These are phyloP conservation scores for Burhinus bistriatus DNA, from an alignment of 2,113 vertebrate genomes.

Conservation along the genomic window DNA sequence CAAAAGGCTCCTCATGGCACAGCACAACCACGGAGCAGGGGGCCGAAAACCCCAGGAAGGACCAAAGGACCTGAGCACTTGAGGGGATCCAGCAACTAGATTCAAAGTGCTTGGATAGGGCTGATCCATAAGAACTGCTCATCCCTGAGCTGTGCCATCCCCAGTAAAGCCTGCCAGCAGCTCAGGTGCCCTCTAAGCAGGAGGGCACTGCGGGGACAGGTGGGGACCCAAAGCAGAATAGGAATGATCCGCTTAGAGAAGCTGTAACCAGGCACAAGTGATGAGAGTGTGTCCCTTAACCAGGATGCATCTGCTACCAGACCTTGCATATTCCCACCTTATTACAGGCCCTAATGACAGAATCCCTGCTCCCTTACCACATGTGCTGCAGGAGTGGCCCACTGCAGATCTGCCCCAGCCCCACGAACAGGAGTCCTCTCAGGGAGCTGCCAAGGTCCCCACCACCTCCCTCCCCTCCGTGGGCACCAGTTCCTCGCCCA, in stretches of 20 bases:
- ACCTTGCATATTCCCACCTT: not conserved
- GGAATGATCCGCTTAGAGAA: not conserved
- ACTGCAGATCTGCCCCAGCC: not conserved
- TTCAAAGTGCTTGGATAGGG: not conserved
- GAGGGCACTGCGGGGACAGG: not conserved
- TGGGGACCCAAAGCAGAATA: not conserved
- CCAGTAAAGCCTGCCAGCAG: not conserved
- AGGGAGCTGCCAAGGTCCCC: not conserved
- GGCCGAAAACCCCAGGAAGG: not conserved
- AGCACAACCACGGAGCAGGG: not conserved
- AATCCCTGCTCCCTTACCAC: not conserved
- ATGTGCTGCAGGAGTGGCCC: rapidly evolving
- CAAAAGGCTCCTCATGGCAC: not conserved
- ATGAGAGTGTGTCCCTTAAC: not conserved
- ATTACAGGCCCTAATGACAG: rapidly evolving
- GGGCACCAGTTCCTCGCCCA: not conserved
- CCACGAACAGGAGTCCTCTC: rapidly evolving
- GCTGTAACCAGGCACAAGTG: not conserved
- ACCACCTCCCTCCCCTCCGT: rapidly evolving
- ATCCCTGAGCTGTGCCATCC: not conserved
- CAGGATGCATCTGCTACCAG: not conserved
- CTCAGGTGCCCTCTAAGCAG: not conserved
- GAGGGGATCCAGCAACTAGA: not conserved
- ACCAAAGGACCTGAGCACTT: not conserved
- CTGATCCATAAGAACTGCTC: not conserved